phyloP scores from a whole-genome alignment of 2,888 invertebrate species.

The Aphodius sticticus region DNA sequence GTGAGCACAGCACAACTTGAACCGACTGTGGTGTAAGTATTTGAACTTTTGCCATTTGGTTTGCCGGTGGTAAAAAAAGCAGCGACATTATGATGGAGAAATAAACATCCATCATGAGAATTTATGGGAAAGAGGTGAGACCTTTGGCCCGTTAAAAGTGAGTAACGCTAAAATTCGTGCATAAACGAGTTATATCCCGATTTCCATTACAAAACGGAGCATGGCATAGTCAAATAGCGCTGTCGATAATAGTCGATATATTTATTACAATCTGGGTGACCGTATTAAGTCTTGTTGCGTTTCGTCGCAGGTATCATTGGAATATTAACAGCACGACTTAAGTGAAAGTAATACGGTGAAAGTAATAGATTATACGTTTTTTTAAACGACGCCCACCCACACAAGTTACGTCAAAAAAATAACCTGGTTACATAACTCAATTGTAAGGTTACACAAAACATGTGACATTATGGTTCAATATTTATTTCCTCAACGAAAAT shows the following conservation, averaged over 20 bases:
- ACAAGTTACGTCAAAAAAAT: slow-evolving; percentile 14
- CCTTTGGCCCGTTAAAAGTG: background rate
- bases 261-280: slow-evolving; percentile 14
- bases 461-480: background rate
- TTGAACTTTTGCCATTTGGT: slow-evolving; percentile 24
- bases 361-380: slow-evolving; percentile 25
- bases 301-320: background rate
- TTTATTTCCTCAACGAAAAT: background rate
- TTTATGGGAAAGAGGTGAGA: background rate
- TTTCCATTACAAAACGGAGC: background rate
- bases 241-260: background rate
- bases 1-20: background rate
- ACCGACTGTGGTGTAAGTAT: background rate
- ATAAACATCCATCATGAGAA: background rate
- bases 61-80: background rate
- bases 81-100: slow-evolving; percentile 13
- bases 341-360: slow-evolving; percentile 21
- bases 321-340: slow-evolving; percentile 10
- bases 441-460: background rate
- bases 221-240: background rate
- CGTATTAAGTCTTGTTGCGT: slow-evolving; percentile 18
- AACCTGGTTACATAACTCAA: slow-evolving; percentile 15
- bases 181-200: background rate
- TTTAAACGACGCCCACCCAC: slow-evolving; percentile 17
- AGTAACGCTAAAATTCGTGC: background rate